phyloP scores from a whole-genome alignment of 2,113 vertebrate genomes.

The Onychostoma macrolepis region DNA sequence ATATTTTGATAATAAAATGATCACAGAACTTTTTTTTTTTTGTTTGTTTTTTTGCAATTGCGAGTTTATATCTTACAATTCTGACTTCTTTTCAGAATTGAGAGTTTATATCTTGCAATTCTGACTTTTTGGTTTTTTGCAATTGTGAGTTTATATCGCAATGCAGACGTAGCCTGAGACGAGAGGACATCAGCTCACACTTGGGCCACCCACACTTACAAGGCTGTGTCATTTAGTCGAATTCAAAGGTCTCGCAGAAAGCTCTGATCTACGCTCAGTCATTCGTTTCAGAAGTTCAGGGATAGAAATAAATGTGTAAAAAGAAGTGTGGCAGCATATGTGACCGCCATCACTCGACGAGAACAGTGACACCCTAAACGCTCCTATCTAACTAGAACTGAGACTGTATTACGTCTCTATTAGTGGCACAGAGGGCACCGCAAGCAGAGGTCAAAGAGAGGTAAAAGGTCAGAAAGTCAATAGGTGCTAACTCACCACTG shows the following conservation, averaged over 20 bases:
- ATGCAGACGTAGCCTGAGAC: neutral
- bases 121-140: too few species aligned
- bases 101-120: too few species aligned
- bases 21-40: too few species aligned
- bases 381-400: constrained; percentile 64
- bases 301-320: constrained; percentile 25
- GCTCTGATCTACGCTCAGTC: constrained; percentile 93
- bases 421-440: constrained; percentile 72
- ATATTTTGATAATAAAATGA: too few species aligned
- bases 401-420: constrained; percentile 68
- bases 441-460: constrained; percentile 72
- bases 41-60: too few species aligned
- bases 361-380: constrained; percentile 74
- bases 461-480: constrained; percentile 78
- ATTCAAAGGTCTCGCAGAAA: constrained; percentile 93
- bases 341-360: constrained; percentile 72
- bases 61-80: too few species aligned
- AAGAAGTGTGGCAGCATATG: constrained; percentile 44
- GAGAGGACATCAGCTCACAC: constrained; percentile 35
- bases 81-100: too few species aligned
- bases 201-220: constrained; percentile 77
- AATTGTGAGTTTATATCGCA: too few species aligned
- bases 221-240: constrained; percentile 93
- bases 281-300: constrained; percentile 82
- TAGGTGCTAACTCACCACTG: constrained; percentile 98